Base-by-base conservation (phyloP, 1,140 invertebrate species). In the Zaprionus vittiger region DNA sequence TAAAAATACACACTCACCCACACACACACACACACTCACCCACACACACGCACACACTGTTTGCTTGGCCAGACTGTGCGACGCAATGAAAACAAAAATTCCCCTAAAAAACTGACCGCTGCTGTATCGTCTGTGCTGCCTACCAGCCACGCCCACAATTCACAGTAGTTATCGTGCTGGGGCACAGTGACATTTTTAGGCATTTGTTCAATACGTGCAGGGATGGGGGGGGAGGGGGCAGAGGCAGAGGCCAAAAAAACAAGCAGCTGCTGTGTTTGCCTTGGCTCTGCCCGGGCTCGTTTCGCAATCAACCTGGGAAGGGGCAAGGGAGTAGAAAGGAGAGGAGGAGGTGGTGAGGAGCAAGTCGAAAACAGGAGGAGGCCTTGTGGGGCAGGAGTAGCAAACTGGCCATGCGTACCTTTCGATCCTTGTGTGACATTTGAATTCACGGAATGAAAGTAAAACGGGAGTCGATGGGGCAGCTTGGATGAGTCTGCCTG, bases 341-440 rank as follows among this genome's bases (percentile, higher is more conserved):
- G 22, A 2, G 11, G 52, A 1, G 2, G 2, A n/a, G 17, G 47
- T 6, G 15, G n/a, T 5, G 26, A 7, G 2, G n/a, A 2, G 2
- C 7, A 7, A 49, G 47, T 7, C 0, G 47, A 4, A 2, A 15
- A n/a, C 41, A 17, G 41, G 2, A 4, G n/a, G n/a, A 17, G 14
- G n/a, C 14, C 15, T 44, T n/a, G 37, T 14, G 4, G 15, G 41
- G 41, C n/a, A 5, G 4, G 6, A 5, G 41, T 12, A 20, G 31
- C 74, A 71, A 70, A 71, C 85, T 79, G 75, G 85, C 84, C 85
- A 89, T 90, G 84, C 84, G 81, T 89, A 89, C 84, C 84, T 90
- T 89, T 89, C 84, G 84, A 89, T 89, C 84, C 84, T 89, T 89
- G 84, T 89, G 84, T 89, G 85, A 89, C 85, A 89, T 89, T 89